A percentile compares a stretch with the other conserved stretches of the same genome.
Conservation (phyloP, 2,113 vertebrate species). For the Oostethus manadensis region DNA sequence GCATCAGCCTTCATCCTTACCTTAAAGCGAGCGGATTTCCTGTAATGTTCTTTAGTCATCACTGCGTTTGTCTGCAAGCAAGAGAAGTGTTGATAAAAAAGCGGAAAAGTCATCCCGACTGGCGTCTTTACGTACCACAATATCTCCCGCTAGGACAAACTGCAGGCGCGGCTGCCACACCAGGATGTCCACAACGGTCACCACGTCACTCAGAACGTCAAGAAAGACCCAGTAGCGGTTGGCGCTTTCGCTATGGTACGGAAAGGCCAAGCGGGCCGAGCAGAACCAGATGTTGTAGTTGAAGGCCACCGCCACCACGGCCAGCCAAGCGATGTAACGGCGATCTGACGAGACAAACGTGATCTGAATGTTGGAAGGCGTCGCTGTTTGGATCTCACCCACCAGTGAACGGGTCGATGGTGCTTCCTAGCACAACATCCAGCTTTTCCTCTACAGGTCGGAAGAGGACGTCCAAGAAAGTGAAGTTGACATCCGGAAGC, state of each 20-base stretch:
- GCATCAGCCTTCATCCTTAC: conserved; percentile 68
- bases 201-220: conserved; percentile 74
- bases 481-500: conserved; percentile 40
- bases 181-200: conserved; percentile 77
- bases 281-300: conserved; percentile 90
- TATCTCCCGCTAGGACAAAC: conserved; percentile 82
- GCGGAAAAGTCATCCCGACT: background rate
- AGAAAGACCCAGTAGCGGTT: conserved; percentile 68
- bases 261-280: conserved; percentile 77
- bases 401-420: conserved; percentile 87
- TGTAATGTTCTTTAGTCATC: conserved; percentile 74
- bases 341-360: conserved; percentile 64
- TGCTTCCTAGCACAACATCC: conserved; percentile 44
- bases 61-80: conserved; percentile 71
- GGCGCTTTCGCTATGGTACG: conserved; percentile 64
- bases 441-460: conserved; percentile 67
- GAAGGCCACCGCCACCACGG: conserved; percentile 73
- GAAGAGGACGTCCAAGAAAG: conserved; percentile 49
- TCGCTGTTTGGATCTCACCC: background rate
- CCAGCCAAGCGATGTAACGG: conserved; percentile 79
- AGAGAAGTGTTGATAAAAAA: background rate
- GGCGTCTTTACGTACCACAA: conserved; percentile 73
- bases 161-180: conserved; percentile 83
- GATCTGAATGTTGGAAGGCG: background rate
- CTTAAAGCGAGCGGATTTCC: conserved; percentile 70